Evolutionary conservation across 1,140 invertebrate species (phyloP), one percentile per base, ranked within the genome.

Genomic region (Arctopsyche grandis): DNA sequence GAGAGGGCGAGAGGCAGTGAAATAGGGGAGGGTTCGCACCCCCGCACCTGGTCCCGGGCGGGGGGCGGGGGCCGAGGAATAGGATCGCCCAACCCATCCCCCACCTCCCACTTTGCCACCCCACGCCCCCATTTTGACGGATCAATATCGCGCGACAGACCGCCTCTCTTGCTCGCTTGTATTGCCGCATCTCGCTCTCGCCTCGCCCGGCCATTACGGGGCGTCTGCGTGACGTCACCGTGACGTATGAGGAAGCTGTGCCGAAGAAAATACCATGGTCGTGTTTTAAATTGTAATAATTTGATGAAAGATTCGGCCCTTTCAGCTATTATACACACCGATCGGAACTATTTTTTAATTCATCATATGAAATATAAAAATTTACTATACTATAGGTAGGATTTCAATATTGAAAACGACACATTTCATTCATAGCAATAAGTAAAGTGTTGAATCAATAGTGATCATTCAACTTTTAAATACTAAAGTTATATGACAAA

Each of bases 91-190:
- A 48, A 44, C 29, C 26, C 78, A 22, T 29, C 44, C 29, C 48
- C 22, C 26, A 48, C 71, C 71, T 48, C 21, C 69, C n/a, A n/a
- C n/a, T n/a, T n/a, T n/a, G n/a, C n/a, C n/a, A n/a, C 76, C 24
- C 26, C 63, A 9, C 22, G 63, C 63, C 24, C 22, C 56, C 21
- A 7, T 16, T 21, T 16, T 5, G 22, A 3, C 71, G 81, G 81
- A 82, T 82, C 81, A 82, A 82, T 82, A 82, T 82, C 76, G 70
- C 75, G 74, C 43, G 73, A 69, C 81, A 78, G 78, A 79, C 77
- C 76, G 14, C 26, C 3, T 22, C 14, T 74, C 75, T 63, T 5
- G 73, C 58, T 48, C 78, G 0, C 22, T 78, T 70, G 0, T 9
- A 12, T 26, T 44, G 26, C 38, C 24, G 12, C 74, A 24, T n/a